A percentile compares a stretch with the other conserved stretches of the same genome.
phyloP scores from a whole-genome alignment of 2,797 vertebrate species.

The Lithobates pipiens region DNA sequence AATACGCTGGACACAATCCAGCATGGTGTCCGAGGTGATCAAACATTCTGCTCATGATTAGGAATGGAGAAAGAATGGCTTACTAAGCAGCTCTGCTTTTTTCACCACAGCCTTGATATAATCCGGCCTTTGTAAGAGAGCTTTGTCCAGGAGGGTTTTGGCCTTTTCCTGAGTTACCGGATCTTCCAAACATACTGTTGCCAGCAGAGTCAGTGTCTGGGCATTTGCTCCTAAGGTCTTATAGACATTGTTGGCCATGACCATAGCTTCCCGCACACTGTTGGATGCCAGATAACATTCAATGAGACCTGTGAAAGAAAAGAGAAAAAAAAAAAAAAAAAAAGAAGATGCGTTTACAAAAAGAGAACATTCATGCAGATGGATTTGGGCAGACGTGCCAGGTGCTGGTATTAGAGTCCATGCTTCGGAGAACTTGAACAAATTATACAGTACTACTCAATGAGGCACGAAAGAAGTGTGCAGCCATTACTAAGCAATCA shows the following conservation, averaged over 20 bases:
- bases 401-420: conserved; percentile 1
- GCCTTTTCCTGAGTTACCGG: conserved; percentile 97
- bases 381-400: background rate
- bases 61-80: conserved; percentile 63
- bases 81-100: conserved; percentile 96
- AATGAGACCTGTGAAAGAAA: conserved; percentile 84
- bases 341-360: background rate
- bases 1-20: background rate
- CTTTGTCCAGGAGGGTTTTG: conserved; percentile 94
- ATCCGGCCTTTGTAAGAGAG: conserved; percentile 93
- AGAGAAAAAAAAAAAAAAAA: background rate
- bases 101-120: conserved; percentile 98
- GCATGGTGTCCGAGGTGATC: background rate
- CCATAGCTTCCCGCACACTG: conserved; percentile 96
- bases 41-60: conserved; percentile 4
- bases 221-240: conserved; percentile 97
- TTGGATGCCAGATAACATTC: conserved; percentile 97
- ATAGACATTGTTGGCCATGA: conserved; percentile 98
- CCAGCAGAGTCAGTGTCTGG: conserved; percentile 94
- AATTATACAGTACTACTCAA: conserved; percentile 27
- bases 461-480: background rate
- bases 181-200: conserved; percentile 96
- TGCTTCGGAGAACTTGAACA: conserved; percentile 2
- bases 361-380: conserved; percentile 7
- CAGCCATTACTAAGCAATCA: background rate